Evolutionary conservation across 2,113 vertebrate species (phyloP).

Genomic region (Psilopsiagon aymara): DNA sequence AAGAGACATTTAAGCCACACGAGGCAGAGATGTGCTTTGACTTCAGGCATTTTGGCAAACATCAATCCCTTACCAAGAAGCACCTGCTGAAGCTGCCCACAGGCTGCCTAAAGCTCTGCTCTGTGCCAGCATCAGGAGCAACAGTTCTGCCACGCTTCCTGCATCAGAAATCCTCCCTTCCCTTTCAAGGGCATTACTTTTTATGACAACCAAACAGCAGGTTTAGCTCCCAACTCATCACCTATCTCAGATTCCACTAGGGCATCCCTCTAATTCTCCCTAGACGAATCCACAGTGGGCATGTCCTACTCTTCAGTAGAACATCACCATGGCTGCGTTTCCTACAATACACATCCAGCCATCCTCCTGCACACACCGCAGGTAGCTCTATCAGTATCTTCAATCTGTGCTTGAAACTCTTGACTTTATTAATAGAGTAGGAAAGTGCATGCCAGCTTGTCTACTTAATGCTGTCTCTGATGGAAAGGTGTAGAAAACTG

Average conservation of each 20-base stretch:
- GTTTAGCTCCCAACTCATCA: neutral
- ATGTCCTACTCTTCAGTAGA: neutral
- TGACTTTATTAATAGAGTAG: neutral
- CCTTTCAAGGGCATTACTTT: neutral
- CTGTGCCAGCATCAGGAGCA: rapidly evolving
- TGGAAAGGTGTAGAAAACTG: neutral
- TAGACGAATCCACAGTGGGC: neutral
- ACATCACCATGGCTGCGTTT: neutral
- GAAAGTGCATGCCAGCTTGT: neutral
- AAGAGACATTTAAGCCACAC: neutral
- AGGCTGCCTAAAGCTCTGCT: neutral
- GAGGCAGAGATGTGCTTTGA: neutral
- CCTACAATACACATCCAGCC: neutral
- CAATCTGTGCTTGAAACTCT: conserved; percentile 1
- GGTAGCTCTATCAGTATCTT: neutral
- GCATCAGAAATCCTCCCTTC: neutral
- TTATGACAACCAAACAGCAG: neutral
- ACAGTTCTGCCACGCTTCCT: neutral
- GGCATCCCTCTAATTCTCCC: neutral
- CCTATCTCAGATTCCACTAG: neutral
- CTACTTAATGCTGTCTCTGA: neutral
- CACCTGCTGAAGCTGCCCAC: neutral
- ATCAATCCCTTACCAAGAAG: neutral
- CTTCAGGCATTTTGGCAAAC: neutral
- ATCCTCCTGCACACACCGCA: neutral